A percentile compares a stretch with the other conserved stretches of the same genome.
phyloP scores from a whole-genome alignment of 2,888 invertebrate genomes.

The Caenorhabditis sp. region DNA sequence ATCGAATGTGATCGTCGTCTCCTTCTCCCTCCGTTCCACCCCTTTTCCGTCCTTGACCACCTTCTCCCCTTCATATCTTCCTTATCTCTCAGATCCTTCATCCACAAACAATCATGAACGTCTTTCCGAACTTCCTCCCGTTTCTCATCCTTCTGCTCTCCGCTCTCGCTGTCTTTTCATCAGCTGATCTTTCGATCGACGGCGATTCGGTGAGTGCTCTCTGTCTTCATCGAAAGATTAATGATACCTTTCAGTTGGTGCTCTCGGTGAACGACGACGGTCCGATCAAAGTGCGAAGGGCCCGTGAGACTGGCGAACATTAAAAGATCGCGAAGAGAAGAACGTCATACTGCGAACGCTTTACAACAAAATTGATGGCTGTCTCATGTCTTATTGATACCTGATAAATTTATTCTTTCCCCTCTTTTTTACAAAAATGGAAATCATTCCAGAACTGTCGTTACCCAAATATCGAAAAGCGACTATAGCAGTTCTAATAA shows the following conservation, averaged over 20 bases:
- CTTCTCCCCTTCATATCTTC: slow-evolving; percentile 2
- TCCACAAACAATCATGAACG: slow-evolving; percentile 13
- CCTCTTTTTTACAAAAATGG: no score
- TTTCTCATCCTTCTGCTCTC: slow-evolving; percentile 15
- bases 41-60: slow-evolving; percentile 38
- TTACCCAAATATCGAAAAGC: no score
- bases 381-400: no score
- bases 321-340: slow-evolving; percentile 2
- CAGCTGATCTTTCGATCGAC: slow-evolving; percentile 47
- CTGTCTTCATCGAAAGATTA: not conserved
- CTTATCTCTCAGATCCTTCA: not conserved
- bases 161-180: slow-evolving; percentile 9
- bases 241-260: slow-evolving; percentile 31
- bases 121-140: slow-evolving; percentile 13
- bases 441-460: no score
- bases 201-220: slow-evolving; percentile 40
- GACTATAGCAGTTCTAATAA: no score
- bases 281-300: slow-evolving; percentile 49
- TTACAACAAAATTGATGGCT: not conserved
- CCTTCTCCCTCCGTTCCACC: slow-evolving; percentile 18
- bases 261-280: slow-evolving; percentile 46
- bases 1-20: slow-evolving; percentile 28
- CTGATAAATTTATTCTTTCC: no score
- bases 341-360: not conserved
- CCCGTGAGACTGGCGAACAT: slow-evolving; percentile 34